Base-by-base conservation (phyloP, 2,888 invertebrate genomes). In the Drosophila picticornis region DNA sequence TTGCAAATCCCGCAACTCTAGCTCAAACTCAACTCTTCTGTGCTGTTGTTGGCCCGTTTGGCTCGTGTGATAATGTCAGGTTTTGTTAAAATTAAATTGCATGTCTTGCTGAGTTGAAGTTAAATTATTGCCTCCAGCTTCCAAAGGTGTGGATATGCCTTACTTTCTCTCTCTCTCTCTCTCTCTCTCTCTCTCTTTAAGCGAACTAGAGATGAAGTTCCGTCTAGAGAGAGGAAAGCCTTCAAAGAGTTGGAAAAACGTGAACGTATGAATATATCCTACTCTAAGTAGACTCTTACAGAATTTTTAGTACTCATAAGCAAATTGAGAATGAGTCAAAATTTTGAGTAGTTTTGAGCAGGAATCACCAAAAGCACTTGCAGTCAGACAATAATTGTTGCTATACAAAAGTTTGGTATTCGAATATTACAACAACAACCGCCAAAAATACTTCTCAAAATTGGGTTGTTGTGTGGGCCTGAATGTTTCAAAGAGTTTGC, bases 31-130 rank as follows among this genome's bases (percentile, higher is more conserved):
- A 38, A 52, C 53, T 50, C 36, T 56, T 53, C 64, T 51, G 57
- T 69, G 48, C 29, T 63, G 59, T 48, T 59, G 67, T 55, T 61
- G 63, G 67, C 59, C 53, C 79, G 71, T 61, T 87, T 84, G 88
- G 89, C 81, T 84, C 80, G 85, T 88, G 88, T 87, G 90, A 89
- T 87, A 87, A 89, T 89, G 90, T 88, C 89, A 89, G 90, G 90
- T 89, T 89, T 89, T 88, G 87, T 89, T 83, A 80, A 88, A 89
- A 88, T 89, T 89, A 88, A 88, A 88, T 89, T 88, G 89, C 90
- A 89, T 88, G 85, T 89, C 90, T 88, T 86, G 88, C 88, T 82
- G 88, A 67, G 82, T 80, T 86, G 82, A 84, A 86, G 86, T 76
- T 88, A 88, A 86, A 88, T 86, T 88, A 86, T 86, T 86, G 80